Percentiles rank a stretch among this genome's conserved stretches.
phyloP scores from a whole-genome alignment of 2,113 vertebrate species.

The Leptocoma aspasia region DNA sequence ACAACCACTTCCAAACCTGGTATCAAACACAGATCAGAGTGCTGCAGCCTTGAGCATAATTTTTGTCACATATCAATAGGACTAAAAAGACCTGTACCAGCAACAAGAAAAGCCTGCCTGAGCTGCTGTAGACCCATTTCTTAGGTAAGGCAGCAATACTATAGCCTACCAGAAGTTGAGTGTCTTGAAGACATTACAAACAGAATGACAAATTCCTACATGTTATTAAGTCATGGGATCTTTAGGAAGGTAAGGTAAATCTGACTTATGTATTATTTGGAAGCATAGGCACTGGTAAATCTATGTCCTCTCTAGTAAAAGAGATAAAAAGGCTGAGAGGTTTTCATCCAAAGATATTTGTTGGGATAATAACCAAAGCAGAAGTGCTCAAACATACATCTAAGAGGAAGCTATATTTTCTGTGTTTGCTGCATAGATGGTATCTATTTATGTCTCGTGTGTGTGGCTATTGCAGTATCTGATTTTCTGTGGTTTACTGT shows the following conservation, averaged over 20 bases:
- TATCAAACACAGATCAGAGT: neutral
- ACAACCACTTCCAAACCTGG: neutral
- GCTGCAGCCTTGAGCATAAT: neutral
- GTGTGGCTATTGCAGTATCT: neutral
- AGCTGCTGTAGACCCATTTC: neutral
- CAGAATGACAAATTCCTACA: neutral
- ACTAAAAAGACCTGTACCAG: neutral
- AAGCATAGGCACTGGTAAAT: neutral
- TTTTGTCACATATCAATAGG: neutral
- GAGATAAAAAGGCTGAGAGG: neutral
- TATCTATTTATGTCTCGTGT: neutral
- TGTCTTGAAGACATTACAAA: neutral
- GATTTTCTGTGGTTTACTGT: neutral
- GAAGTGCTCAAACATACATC: neutral
- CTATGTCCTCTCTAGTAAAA: neutral
- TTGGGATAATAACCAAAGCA: neutral
- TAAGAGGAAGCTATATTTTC: neutral
- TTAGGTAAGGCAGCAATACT: neutral
- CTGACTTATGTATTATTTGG: neutral
- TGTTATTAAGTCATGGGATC: neutral
- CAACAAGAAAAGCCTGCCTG: neutral
- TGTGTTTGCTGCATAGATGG: neutral
- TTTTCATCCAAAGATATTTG: neutral
- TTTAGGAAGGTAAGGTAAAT: neutral
- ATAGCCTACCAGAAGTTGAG: accelerated